A percentile compares a stretch with the other conserved stretches of the same genome.
These are phyloP conservation scores for Garrulus glandarius DNA, from an alignment of 2,797 vertebrate genomes.

Conservation along the genomic window DNA sequence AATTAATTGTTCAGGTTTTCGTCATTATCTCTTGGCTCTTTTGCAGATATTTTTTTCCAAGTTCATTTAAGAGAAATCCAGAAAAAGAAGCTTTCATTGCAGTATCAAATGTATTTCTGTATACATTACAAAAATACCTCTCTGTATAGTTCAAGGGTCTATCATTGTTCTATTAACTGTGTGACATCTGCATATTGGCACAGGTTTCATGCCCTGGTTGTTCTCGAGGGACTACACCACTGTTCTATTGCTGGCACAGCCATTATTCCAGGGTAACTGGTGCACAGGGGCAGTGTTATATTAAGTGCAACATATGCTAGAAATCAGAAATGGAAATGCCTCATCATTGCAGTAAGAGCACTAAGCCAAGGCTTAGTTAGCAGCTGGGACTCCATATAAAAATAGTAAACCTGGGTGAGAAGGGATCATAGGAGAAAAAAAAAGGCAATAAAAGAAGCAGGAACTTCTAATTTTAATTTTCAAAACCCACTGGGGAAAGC, in stretches of 20 bases:
- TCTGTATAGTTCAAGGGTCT: background rate
- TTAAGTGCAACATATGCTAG: slow-evolving; percentile 53
- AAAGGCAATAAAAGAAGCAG: slow-evolving; percentile 22
- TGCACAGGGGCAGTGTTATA: slow-evolving; percentile 51
- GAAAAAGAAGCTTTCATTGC: background rate
- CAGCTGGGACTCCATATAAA: slow-evolving; percentile 63
- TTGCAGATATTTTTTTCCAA: background rate
- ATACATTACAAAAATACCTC: background rate
- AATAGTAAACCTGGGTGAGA: slow-evolving; percentile 58
- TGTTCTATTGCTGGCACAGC: slow-evolving; percentile 32
- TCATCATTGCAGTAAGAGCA: slow-evolving; percentile 38
- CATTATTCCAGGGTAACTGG: slow-evolving; percentile 38
- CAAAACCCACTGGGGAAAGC: background rate
- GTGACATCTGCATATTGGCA: background rate
- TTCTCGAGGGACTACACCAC: background rate
- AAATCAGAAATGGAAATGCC: slow-evolving; percentile 61
- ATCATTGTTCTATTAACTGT: background rate
- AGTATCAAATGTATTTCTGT: background rate
- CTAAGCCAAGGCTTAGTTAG: slow-evolving; percentile 62
- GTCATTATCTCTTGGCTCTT: slow-evolving; percentile 6
- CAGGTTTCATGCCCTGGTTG: background rate
- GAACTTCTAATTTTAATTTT: slow-evolving; percentile 31
- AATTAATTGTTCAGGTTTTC: slow-evolving; percentile 30
- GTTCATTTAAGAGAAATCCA: background rate
- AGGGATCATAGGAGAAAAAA: slow-evolving; percentile 17